Percentiles rank a stretch among this genome's conserved stretches.
Evolutionary conservation across 1,140 invertebrate species (phyloP).

Genomic region (Aradophagus sp.): DNA sequence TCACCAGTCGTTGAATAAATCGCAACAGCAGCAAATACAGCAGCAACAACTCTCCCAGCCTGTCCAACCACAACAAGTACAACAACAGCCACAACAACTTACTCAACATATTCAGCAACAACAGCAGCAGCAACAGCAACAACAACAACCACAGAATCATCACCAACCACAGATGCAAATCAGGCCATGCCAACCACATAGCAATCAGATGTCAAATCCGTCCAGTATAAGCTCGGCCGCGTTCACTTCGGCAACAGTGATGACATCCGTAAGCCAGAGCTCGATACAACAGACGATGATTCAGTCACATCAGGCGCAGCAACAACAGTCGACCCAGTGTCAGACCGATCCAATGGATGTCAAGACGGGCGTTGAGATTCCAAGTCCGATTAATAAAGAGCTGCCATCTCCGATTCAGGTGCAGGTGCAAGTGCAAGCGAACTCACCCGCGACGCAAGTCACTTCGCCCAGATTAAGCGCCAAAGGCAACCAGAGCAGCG

Average conservation of each 20-base stretch:
- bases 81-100: slow-evolving; percentile 9
- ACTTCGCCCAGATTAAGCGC: slow-evolving; percentile 64
- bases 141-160: slow-evolving; percentile 14
- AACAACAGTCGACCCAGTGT: slow-evolving; percentile 68
- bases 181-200: slow-evolving; percentile 55
- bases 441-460: slow-evolving; percentile 62
- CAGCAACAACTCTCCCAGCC: slow-evolving; percentile 15
- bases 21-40: slow-evolving; percentile 21
- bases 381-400: slow-evolving; percentile 68
- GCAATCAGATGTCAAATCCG: slow-evolving; percentile 68
- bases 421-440: slow-evolving; percentile 57
- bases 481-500: slow-evolving; percentile 56
- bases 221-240: slow-evolving; percentile 60
- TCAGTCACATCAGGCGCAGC: slow-evolving; percentile 20
- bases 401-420: slow-evolving; percentile 63
- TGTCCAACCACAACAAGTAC: slow-evolving; percentile 4
- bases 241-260: slow-evolving; percentile 43
- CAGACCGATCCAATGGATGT: slow-evolving; percentile 69
- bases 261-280: slow-evolving; percentile 23
- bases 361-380: slow-evolving; percentile 62
- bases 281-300: slow-evolving; percentile 37
- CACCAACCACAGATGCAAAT: slow-evolving; percentile 38
- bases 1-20: slow-evolving; percentile 55
- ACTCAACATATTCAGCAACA: slow-evolving; percentile 1
- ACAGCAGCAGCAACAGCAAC: slow-evolving; percentile 1